Conservation (phyloP, 2,797 vertebrate genomes). For the Paguma larvata region DNA sequence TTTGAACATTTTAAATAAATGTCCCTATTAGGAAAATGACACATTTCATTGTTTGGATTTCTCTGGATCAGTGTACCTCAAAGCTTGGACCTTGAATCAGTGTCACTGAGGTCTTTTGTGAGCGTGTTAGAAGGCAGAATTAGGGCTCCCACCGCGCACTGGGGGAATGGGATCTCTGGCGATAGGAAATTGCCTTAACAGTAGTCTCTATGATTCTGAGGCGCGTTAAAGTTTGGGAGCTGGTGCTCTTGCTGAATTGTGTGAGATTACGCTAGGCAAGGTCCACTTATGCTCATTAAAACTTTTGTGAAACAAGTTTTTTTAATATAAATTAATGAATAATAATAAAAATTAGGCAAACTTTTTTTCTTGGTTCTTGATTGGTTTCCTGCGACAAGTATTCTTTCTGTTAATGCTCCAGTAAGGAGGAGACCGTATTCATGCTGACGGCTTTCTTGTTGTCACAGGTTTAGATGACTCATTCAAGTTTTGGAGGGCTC, state of each 20-base stretch:
- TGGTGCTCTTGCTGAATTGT: background rate
- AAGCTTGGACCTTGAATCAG: background rate
- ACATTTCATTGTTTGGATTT: background rate
- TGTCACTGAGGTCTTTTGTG: background rate
- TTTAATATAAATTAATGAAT: background rate
- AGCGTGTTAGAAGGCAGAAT: background rate
- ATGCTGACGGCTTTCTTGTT: conserved; percentile 18
- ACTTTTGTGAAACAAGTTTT: background rate
- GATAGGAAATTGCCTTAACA: background rate
- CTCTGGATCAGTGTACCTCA: background rate
- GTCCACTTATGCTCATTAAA: background rate
- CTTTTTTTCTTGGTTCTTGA: background rate
- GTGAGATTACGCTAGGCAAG: background rate
- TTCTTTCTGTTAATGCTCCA: background rate
- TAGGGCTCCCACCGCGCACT: accelerated
- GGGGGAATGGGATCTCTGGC: background rate
- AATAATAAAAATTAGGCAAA: background rate
- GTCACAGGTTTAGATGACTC: conserved; percentile 92
- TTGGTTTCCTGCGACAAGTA: background rate
- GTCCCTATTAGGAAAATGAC: background rate
- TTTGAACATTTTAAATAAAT: conserved; percentile 36
- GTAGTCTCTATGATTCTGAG: background rate
- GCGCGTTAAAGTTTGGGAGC: background rate
- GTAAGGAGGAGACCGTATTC: background rate
- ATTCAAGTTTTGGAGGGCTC: conserved; percentile 91